Percentiles rank a stretch among this genome's conserved stretches.
These are phyloP conservation scores for Athene noctua DNA, from an alignment of 2,113 vertebrate species.

Conservation along the genomic window DNA sequence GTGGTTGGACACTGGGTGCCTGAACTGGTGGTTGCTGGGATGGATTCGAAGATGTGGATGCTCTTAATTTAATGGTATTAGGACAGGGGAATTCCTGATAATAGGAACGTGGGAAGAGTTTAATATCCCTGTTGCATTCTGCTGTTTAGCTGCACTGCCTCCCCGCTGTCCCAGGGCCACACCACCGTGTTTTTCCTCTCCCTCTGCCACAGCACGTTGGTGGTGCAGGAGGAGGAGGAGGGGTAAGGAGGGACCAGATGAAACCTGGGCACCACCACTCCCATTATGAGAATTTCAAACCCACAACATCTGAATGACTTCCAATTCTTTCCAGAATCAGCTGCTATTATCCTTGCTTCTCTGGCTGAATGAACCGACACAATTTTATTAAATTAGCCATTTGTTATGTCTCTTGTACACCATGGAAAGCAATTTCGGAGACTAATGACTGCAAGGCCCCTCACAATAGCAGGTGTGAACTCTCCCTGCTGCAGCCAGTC, in stretches of 20 bases:
- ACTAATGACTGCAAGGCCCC: slow-evolving; percentile 5
- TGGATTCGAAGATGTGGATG: background rate
- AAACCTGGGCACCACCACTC: background rate
- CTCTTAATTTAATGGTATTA: background rate
- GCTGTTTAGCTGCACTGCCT: background rate
- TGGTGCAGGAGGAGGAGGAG: accelerated
- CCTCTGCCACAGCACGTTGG: background rate
- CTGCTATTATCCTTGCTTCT: slow-evolving; percentile 15
- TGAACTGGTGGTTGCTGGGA: background rate
- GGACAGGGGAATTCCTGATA: background rate
- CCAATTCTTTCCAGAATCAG: background rate
- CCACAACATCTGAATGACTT: background rate
- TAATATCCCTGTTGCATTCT: background rate
- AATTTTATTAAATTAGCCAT: slow-evolving; percentile 50
- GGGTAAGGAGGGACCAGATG: background rate
- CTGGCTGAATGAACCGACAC: slow-evolving; percentile 17
- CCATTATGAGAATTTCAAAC: background rate
- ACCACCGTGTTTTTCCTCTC: background rate
- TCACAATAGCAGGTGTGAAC: slow-evolving; percentile 13
- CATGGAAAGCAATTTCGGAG: slow-evolving; percentile 26
- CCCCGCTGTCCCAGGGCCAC: accelerated
- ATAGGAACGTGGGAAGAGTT: background rate
- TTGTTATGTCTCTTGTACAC: slow-evolving; percentile 30
- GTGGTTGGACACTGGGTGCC: background rate
- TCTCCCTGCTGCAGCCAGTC: background rate